Evolutionary conservation across 2,113 vertebrate species (phyloP), one percentile per base, ranked within the genome.

Genomic region (Cnemophilus loriae): DNA sequence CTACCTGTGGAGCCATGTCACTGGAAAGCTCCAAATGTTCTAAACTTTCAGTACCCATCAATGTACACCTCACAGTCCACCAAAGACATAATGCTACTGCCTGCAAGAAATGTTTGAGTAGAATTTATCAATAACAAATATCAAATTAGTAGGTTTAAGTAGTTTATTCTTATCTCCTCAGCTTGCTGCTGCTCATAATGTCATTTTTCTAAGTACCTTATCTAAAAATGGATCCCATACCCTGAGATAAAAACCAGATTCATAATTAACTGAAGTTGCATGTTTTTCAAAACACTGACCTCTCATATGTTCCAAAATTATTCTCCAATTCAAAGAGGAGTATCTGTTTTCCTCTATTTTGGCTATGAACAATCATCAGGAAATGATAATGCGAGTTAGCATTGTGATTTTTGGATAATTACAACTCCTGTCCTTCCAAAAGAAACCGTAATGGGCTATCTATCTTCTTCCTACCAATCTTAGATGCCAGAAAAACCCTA

Each of bases 381-480:
- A 97, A 96, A 93, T 79, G 67, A 86, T 95, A 94, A 90, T 0
- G 0, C 37, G 1, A 81, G 85, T 90, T 67, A 94, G 44, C 35
- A 74, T 71, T 97, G 90, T 94, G 90, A 88, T 97, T 90, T 96
- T 96, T 96, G 96, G 93, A 93, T 90, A 92, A 92, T 93, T 92
- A 67, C 52, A 86, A 56, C 55, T 33, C 60, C 53, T 68, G 21
- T 56, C 22, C 55, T 86, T 96, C 93, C 96, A 97, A 91, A 92
- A 95, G 47, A 95, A 94, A 93, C 68, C 64, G 56, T 64, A 86
- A 74, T 52, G 39, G 35, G 10, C 75, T 84, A 90, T 87, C 77
- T 90, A 0, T 96, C 90, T 78, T 91, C 28, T 93, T 77, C 85
- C 56, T 64, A 86, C 56, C 44, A 75, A 60, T 88, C 32, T 56